Conservation (phyloP, 2,797 vertebrate genomes). For the Syndactyla subalaris region DNA sequence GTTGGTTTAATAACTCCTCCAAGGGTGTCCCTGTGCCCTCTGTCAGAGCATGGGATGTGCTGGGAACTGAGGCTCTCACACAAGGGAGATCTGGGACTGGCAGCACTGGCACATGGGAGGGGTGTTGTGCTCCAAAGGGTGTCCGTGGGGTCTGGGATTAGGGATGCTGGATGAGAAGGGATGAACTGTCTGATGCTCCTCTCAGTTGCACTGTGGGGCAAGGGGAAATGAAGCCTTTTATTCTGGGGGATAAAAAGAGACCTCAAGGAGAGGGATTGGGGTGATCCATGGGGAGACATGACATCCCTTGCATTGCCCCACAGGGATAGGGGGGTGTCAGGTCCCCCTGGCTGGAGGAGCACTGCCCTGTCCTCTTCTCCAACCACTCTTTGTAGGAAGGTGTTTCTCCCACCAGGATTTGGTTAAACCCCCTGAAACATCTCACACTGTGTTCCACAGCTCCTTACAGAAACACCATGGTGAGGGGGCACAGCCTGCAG, state of each 20-base stretch:
- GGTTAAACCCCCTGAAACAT: accelerated
- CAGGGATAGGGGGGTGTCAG: accelerated
- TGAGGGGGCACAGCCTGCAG: accelerated
- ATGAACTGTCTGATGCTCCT: not conserved
- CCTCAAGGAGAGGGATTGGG: not conserved
- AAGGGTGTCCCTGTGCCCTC: not conserved
- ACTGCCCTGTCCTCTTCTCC: not conserved
- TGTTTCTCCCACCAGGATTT: not conserved
- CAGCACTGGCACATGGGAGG: accelerated
- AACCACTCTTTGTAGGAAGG: not conserved
- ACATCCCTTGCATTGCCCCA: accelerated
- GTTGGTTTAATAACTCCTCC: not conserved
- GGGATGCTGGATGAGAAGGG: not conserved
- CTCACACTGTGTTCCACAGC: not conserved
- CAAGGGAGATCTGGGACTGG: not conserved
- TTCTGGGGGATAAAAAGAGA: not conserved
- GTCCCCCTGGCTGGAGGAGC: not conserved
- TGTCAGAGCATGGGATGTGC: accelerated
- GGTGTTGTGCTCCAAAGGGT: accelerated
- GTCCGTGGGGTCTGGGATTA: accelerated
- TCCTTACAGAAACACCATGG: not conserved
- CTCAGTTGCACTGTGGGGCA: accelerated
- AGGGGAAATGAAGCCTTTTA: not conserved
- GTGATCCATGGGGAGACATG: not conserved
- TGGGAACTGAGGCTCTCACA: not conserved